Conservation (phyloP, 23 tunicate species). For the Botrylloides violaceus region DNA sequence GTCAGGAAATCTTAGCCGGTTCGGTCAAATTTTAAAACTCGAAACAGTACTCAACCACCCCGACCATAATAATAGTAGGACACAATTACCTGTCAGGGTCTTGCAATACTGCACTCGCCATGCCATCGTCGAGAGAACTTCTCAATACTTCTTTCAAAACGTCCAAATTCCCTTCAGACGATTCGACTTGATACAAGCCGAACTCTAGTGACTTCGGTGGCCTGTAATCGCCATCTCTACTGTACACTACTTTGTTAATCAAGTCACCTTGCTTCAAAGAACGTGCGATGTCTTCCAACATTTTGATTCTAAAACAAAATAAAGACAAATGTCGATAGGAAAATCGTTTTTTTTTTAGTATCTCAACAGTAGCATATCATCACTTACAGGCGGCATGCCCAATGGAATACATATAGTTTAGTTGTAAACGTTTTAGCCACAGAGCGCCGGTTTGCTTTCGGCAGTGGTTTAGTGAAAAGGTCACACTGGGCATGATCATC, state of each 20-base stretch:
- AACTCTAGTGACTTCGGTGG: conserved; percentile 12
- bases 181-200: conserved; percentile 5
- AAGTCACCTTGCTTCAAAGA: conserved; percentile 38
- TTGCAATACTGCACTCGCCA: neutral
- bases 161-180: neutral
- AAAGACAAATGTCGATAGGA: neutral
- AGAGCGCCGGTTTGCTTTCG: too few species aligned
- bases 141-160: conserved; percentile 8
- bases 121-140: neutral
- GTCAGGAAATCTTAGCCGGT: too few species aligned
- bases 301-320: conserved; percentile 17
- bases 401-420: too few species aligned
- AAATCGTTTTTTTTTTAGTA: too few species aligned
- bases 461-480: too few species aligned
- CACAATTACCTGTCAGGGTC: neutral
- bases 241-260: conserved; percentile 37
- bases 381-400: too few species aligned
- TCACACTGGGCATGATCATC: too few species aligned
- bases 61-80: too few species aligned
- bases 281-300: conserved; percentile 72
- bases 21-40: too few species aligned
- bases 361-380: too few species aligned
- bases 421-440: too few species aligned
- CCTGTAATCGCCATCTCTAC: conserved; percentile 24
- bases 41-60: too few species aligned